Conservation (phyloP, 2,888 invertebrate genomes). For the Blomia tropicalis region DNA sequence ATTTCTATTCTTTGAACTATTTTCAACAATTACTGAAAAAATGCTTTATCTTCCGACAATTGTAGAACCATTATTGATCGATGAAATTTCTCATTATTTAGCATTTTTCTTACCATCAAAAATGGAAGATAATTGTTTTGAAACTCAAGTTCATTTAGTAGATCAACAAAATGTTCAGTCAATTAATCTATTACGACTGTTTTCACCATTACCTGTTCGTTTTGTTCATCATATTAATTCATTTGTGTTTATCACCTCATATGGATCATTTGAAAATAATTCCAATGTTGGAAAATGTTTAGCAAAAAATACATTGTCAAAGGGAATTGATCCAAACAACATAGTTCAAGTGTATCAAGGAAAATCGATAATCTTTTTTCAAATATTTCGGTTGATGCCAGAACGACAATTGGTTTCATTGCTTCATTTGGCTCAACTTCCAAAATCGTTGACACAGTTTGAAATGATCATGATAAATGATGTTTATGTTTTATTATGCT, state of each 20-base stretch:
- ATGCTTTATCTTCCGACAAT: neutral
- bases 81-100: neutral
- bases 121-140: neutral
- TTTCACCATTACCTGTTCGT: neutral
- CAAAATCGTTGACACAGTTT: too few relatives aligned
- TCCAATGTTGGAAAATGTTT: neutral
- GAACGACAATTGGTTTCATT: too few relatives aligned
- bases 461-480: too few relatives aligned
- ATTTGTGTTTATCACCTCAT: neutral
- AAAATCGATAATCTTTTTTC: too few relatives aligned
- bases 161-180: neutral
- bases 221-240: neutral
- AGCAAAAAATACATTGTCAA: neutral
- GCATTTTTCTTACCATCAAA: neutral
- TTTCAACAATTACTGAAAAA: neutral
- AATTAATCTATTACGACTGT: neutral
- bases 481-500: too few relatives aligned
- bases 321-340: too few relatives aligned
- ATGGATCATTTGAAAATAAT: neutral
- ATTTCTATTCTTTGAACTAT: neutral
- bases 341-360: too few relatives aligned
- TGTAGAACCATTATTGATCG: neutral
- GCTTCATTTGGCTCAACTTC: too few relatives aligned
- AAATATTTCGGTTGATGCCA: too few relatives aligned
- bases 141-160: neutral